Base-by-base conservation (phyloP, 2,888 invertebrate species). In the Acrocyrtus sp. region DNA sequence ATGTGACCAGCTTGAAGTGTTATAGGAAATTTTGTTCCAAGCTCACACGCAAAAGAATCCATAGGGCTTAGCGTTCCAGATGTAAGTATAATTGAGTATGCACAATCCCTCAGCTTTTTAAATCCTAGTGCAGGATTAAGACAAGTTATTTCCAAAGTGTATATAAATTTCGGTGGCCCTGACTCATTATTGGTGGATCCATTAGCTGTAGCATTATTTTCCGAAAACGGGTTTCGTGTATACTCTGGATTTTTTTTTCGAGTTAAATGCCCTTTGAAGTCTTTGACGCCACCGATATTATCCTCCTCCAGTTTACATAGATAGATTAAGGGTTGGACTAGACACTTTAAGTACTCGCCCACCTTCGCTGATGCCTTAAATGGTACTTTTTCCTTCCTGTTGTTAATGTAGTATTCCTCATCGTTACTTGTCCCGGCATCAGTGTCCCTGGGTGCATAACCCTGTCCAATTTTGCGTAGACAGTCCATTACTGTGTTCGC, bases 71-170 rank as follows among this genome's bases (percentile, higher is more conserved):
- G 63, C 0, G 80, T 78, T 29, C 80, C 80, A 29, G 78, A 77
- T 10, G 79, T 72, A 1, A 78, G 78, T 29, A 80, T 76, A 2
- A 79, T 63, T 0, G 78, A 69, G 10, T 61, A 75, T 0, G 77
- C 72, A 24, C 43, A 19, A 17, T 66, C 56, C 21, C 43, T 56
- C n/a, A 78, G 53, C 2, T 45, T 29, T 4, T 68, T 57, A 53
- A 80, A 80, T n/a, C 70, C 65, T 12, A 78, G n/a, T 0, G 76
- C 80, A 29, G 80, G 78, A 62, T 79, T 80, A 6, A 80, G 43
- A 48, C 80, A 80, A 21, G 75, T 24, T 8, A 80, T 67, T 54
- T 73, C 27, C 12, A 72, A 66, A 10, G 41, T 62, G 41, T 22
- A 63, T 12, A 34, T 65, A 41, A 26, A 69, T 48, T 69, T 53